Conservation (phyloP, 2,888 invertebrate species). For the Eubasilissa splendida region DNA sequence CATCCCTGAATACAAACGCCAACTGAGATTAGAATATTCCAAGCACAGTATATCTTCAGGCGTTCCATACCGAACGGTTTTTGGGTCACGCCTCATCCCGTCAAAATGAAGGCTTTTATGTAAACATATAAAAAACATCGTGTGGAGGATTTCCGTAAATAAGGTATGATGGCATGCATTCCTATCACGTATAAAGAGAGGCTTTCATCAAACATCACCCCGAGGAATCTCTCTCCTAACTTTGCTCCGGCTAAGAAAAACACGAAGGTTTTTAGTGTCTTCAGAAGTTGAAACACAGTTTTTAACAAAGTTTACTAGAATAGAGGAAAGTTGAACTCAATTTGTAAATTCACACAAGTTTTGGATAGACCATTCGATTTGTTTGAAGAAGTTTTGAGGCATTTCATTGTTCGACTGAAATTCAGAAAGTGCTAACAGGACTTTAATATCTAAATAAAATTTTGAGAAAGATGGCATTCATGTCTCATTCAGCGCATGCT, state of each 20-base stretch:
- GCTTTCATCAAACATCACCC: constrained; percentile 18
- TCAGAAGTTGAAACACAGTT: constrained; percentile 6
- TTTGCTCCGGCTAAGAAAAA: neutral
- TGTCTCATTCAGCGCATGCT: no score
- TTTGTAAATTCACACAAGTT: constrained; percentile 19
- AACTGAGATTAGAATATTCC: no score
- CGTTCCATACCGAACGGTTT: neutral
- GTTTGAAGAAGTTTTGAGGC: neutral
- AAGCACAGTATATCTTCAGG: no score
- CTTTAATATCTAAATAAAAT: no score
- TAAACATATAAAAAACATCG: constrained; percentile 30
- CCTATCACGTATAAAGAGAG: constrained; percentile 11
- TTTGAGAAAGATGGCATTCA: no score
- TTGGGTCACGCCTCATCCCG: constrained; percentile 25
- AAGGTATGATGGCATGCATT: constrained; percentile 9
- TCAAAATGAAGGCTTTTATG: constrained; percentile 22
- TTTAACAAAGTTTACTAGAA: neutral
- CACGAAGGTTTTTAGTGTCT: neutral
- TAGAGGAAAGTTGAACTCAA: neutral
- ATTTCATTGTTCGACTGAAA: neutral
- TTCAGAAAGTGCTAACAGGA: no score
- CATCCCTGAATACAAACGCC: no score
- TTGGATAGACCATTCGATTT: constrained; percentile 20
- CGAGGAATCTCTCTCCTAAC: neutral
- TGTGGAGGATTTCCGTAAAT: constrained; percentile 18